Base-by-base conservation (phyloP, 2,113 vertebrate genomes). In the Epinephelus cyanopodus region DNA sequence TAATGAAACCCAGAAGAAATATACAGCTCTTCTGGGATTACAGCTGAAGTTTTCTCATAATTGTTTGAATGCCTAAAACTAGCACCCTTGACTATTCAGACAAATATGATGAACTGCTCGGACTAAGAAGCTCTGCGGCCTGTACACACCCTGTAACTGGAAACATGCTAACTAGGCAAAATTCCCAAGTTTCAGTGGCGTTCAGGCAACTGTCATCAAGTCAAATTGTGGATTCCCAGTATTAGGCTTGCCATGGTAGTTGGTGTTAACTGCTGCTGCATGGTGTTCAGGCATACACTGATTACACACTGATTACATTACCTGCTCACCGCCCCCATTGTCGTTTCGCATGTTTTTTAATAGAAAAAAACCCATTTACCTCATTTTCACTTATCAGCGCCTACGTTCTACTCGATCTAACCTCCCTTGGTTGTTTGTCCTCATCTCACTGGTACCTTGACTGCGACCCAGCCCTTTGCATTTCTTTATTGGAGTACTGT, bases 71-170 rank as follows among this genome's bases (percentile, higher is more conserved):
- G 15, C 15, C 33, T 48, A 64, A 1, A 62, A 79, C 60, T 6
- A 50, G 45, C 37, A 7, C 17, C 57, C 21, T 84, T 29, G 52
- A 13, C 27, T 23, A 33, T 29, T 77, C 64, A 29, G 56, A 84
- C 8, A 25, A 27, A 37, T 45, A 47, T 39, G 70, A 56, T 11
- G 21, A 79, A 11, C 66, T 74, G 21, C 25, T 52, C 39, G 9
- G 72, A 39, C 58, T 37, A 53, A 42, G 37, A 50, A 67, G 45
- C 53, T 42, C 12, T 72, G 63, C 45, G 19, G 10, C 21, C 25
- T 81, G 61, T 57, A 37, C 68, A 67, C 56, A 50, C 11, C 12
- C 68, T 81, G 73, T 62, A 66, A 47, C 67, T 67, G 67, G 54
- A 77, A 72, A 50, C 57, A 77, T 29, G 66, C 60, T 50, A 74